Evolutionary conservation across 2,113 vertebrate genomes (phyloP), one percentile per base, ranked within the genome.

Genomic region (Penelope pileata): DNA sequence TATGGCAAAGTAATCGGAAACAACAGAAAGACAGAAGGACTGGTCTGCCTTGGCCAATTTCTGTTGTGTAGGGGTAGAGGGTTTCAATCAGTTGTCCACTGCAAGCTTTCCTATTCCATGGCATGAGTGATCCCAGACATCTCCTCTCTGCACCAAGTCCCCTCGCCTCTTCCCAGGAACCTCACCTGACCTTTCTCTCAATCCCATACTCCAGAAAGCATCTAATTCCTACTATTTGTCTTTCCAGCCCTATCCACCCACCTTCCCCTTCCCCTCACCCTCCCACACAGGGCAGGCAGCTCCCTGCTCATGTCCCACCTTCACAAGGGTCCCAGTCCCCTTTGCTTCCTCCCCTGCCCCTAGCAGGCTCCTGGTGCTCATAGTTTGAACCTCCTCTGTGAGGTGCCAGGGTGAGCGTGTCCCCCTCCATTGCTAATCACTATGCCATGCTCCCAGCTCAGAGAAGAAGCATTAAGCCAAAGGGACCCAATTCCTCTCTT

Each of bases 1-100:
- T 84, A 32, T 68, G 43, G 85, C 86, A 81, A 90, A 91, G 83
- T 51, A 94, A 88, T 76, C 83, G 64, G 34, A 91, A 68, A 43
- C 4, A 1, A 78, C 56, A 84, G 66, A 68, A n/a, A n/a, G n/a
- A 58, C 29, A 56, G 69, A 78, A 83, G 90, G 79, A 83, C 0
- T 0, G 63, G 17, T n/a, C 51, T 53, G 56, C 59, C 60, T 51
- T 81, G 47, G 47, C 32, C 60, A 60, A 47, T 88, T 91, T 83
- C 40, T 91, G 48, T 51, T 1, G 2, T 23, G n/a, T 11, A 9
- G 68, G 43, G 42, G 42, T 50, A 80, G 32, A 77, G 18, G 19
- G 29, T 83, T 93, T 81, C 51, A 90, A 95, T 60, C 79, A 75
- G 42, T 34, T 43, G 26, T 29, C 54, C 59, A 38, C 63, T 32